Evolutionary conservation across 2,113 vertebrate species (phyloP).

Genomic region (Marmota flaviventris): DNA sequence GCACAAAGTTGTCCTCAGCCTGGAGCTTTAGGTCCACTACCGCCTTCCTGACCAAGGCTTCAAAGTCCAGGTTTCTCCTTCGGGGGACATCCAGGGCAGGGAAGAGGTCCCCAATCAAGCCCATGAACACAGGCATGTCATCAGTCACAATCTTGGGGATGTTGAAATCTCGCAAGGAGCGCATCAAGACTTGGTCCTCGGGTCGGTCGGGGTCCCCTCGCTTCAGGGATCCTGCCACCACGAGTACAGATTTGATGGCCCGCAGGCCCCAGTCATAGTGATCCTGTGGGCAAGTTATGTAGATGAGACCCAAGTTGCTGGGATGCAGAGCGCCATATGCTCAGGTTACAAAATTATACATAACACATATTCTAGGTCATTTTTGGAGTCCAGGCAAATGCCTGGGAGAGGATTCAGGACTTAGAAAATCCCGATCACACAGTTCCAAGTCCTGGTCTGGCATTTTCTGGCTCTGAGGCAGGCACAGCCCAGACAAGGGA

Average conservation of each 20-base stretch:
- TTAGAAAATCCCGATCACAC: not conserved
- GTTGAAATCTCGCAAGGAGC: conserved; percentile 97
- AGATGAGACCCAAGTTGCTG: not conserved
- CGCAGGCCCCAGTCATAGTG: conserved; percentile 99
- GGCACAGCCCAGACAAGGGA: not conserved
- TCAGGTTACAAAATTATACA: not conserved
- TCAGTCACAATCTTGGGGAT: conserved; percentile 96
- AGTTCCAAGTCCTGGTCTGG: not conserved
- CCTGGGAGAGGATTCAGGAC: not conserved
- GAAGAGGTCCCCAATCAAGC: conserved; percentile 96
- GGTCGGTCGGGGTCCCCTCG: conserved; percentile 92
- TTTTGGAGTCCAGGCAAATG: not conserved
- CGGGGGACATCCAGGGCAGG: conserved; percentile 94
- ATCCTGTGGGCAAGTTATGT: conserved; percentile 87
- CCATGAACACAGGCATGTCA: conserved; percentile 96
- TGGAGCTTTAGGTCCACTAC: conserved; percentile 94
- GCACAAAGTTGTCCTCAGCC: conserved; percentile 96
- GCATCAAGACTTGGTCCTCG: conserved; percentile 97
- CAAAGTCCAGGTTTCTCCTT: conserved; percentile 92
- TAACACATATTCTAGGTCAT: not conserved
- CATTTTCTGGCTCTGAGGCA: not conserved
- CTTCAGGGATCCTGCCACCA: conserved; percentile 96
- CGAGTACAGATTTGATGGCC: conserved; percentile 97
- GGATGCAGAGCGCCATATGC: fast-evolving
- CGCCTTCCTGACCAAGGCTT: conserved; percentile 91